Evolutionary conservation across 2,797 vertebrate genomes (phyloP).

Genomic region (Eulemur mongoz): DNA sequence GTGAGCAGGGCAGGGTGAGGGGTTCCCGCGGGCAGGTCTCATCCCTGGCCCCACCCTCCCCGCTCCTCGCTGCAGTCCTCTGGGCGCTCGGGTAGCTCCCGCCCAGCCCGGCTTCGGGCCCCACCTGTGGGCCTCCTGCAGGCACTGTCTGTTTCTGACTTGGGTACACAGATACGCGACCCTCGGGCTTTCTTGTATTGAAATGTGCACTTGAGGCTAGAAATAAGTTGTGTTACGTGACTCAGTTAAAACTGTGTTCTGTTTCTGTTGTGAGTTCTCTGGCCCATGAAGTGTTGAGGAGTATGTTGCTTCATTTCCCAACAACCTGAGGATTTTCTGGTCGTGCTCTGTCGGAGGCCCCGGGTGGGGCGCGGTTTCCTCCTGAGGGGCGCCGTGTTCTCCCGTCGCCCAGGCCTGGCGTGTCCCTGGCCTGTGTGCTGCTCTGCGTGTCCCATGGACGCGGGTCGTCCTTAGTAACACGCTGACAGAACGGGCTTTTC

Average conservation of each 20-base stretch:
- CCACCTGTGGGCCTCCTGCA: too few species aligned
- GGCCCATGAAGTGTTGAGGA: background rate
- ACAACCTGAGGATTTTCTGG: background rate
- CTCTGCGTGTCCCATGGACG: too few species aligned
- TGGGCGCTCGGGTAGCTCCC: too few species aligned
- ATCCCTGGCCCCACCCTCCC: too few species aligned
- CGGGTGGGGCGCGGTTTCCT: background rate
- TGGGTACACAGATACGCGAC: background rate
- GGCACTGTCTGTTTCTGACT: background rate
- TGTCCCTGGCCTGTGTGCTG: background rate
- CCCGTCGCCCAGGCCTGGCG: background rate
- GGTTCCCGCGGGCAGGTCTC: too few species aligned
- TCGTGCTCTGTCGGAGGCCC: background rate
- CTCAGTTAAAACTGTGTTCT: background rate
- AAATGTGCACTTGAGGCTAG: background rate
- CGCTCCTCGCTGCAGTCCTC: too few species aligned
- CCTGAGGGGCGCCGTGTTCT: too few species aligned
- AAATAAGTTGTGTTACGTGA: background rate
- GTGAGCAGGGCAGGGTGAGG: too few species aligned
- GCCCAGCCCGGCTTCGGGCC: too few species aligned
- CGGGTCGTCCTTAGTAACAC: background rate
- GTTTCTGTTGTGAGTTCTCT: background rate
- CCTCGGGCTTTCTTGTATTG: background rate
- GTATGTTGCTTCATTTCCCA: background rate
- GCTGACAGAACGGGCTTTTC: background rate